phyloP scores from a whole-genome alignment of 2,797 vertebrate species.

The Sebastes cheni region DNA sequence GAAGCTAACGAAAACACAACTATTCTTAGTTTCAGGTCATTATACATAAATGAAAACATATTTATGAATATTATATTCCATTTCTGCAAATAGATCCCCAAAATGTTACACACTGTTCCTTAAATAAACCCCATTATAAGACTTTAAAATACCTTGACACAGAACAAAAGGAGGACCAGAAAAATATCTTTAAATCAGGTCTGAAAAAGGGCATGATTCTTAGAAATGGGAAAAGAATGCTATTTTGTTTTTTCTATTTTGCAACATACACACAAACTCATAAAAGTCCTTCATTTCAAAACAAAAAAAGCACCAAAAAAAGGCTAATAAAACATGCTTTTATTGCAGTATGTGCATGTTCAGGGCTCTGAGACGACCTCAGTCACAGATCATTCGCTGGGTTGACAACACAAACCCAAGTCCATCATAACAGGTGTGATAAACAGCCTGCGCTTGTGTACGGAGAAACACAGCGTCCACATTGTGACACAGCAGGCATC shows the following conservation, averaged over 20 bases:
- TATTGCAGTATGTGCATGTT: background rate
- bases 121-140: background rate
- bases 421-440: conserved; percentile 59
- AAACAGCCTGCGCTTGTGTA: conserved; percentile 37
- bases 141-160: background rate
- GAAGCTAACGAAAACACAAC: no score
- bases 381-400: conserved; percentile 62
- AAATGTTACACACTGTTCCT: no score
- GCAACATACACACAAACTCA: background rate
- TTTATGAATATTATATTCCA: no score
- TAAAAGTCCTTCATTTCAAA: background rate
- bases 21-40: no score
- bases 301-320: no score
- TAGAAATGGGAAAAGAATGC: background rate
- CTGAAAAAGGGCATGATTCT: background rate
- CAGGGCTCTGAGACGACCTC: conserved; percentile 13
- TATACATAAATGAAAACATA: no score
- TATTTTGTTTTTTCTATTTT: background rate
- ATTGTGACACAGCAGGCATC: conserved; percentile 21
- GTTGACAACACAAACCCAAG: conserved; percentile 67
- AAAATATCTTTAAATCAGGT: background rate
- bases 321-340: background rate
- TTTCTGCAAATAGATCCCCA: no score
- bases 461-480: conserved; percentile 30
- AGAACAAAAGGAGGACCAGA: background rate